Percentiles rank a stretch among this genome's conserved stretches.
phyloP scores from a whole-genome alignment of 2,888 invertebrate genomes.

The Deilephila porcellus region DNA sequence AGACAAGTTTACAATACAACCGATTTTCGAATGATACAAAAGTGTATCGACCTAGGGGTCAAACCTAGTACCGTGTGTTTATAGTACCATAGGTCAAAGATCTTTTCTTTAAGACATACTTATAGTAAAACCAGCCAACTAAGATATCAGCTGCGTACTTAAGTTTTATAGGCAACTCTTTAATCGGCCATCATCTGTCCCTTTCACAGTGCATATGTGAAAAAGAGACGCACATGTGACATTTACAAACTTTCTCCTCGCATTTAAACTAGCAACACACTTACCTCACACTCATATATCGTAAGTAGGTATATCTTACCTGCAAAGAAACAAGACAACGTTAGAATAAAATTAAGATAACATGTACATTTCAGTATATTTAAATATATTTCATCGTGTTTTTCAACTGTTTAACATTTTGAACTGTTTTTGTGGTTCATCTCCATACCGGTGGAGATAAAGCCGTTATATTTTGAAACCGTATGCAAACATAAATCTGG shows the following conservation, averaged over 20 bases:
- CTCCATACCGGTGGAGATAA: not conserved
- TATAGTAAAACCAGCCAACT: conserved; percentile 29
- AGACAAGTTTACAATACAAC: not conserved
- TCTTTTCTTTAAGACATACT: not conserved
- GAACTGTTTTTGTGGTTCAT: not conserved
- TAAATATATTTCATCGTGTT: not conserved
- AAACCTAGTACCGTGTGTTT: not conserved
- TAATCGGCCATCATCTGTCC: conserved; percentile 9
- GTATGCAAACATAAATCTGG: no score
- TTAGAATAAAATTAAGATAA: conserved; percentile 32
- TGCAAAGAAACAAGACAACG: conserved; percentile 51
- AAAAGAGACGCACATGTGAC: conserved; percentile 9
- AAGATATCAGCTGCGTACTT: conserved; percentile 14
- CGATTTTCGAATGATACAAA: not conserved
- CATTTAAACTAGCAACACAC: conserved; percentile 42
- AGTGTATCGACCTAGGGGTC: not conserved
- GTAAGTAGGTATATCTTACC: conserved; percentile 55
- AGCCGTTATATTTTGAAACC: not conserved
- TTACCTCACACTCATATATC: conserved; percentile 44
- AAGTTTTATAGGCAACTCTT: conserved; percentile 19
- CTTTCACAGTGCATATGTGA: not conserved
- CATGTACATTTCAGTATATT: not conserved
- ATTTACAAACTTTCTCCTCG: conserved; percentile 21
- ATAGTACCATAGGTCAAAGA: not conserved
- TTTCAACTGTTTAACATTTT: not conserved